Evolutionary conservation across 2,888 invertebrate genomes (phyloP).

Genomic region (Drepanosiphum platanoidis): DNA sequence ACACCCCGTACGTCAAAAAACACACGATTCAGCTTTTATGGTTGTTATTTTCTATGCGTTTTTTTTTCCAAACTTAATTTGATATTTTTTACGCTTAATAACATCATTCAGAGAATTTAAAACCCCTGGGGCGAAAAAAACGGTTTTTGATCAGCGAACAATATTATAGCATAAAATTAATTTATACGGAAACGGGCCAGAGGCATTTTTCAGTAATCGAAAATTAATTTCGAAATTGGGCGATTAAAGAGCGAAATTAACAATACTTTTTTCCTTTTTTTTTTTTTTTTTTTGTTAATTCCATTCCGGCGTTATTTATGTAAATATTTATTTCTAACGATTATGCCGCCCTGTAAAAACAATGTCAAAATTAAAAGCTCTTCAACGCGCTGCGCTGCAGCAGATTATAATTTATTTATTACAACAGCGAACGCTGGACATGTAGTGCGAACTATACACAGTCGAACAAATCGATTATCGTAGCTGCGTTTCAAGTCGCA

Average conservation of each 20-base stretch:
- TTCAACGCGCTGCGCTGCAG: too few species aligned
- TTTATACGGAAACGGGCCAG: background rate
- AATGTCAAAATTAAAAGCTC: background rate
- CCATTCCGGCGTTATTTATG: background rate
- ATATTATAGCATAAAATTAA: conserved; percentile 44
- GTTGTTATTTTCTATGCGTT: conserved; percentile 25
- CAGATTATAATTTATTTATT: background rate
- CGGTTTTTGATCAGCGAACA: conserved; percentile 32
- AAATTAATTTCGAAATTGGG: conserved; percentile 21
- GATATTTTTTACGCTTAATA: conserved; percentile 39
- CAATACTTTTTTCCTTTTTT: background rate
- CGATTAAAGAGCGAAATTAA: conserved; percentile 6
- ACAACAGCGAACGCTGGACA: too few species aligned
- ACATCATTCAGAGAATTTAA: conserved; percentile 32
- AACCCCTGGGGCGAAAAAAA: conserved; percentile 23
- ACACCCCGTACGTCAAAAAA: conserved; percentile 33
- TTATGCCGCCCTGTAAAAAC: background rate
- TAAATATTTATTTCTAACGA: background rate
- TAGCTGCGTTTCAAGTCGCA: background rate
- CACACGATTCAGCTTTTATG: conserved; percentile 44
- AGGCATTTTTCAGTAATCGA: conserved; percentile 16
- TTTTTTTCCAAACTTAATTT: conserved; percentile 45
- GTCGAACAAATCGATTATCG: background rate
- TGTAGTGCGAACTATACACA: too few species aligned
- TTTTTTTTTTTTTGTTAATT: too few species aligned